Evolutionary conservation across 1,140 invertebrate genomes (phyloP), one percentile per base, ranked within the genome.

Genomic region (Eciton burchellii): DNA sequence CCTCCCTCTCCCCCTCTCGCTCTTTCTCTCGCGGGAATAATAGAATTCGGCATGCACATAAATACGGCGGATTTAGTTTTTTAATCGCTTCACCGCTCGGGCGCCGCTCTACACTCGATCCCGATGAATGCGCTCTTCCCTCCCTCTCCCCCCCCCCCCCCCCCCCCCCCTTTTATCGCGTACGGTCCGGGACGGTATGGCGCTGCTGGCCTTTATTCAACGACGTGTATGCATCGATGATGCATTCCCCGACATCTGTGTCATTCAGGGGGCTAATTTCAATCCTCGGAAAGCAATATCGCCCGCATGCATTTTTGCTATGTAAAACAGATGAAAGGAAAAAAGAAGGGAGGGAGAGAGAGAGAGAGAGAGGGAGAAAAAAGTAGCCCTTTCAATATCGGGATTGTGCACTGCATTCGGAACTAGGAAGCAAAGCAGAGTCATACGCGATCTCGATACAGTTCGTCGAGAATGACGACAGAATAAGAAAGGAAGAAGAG

Each of bases 231-330:
- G 62, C 74, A 79, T 79, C 74, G 63, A 79, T 70, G 74, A 79
- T 79, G 74, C 49, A 79, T 79, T 79, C 74, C 43, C 62, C 49
- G 74, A 79, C 63, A 79, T 79, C 63, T 79, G 74, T 57, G 74
- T 79, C 74, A 79, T 70, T 70, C 74, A 43, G 63, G 21, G n/a
- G 49, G 74, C 65, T 79, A 79, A 79, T 79, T 79, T 79, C 74
- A 79, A 79, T 79, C 35, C 52, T 79, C 70, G 74, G 63, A 70
- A 79, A 79, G 74, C 74, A 79, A 79, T 79, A 79, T 79, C 74
- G 74, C 54, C 35, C 47, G 47, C 49, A 45, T 77, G 62, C 73
- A 54, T n/a, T n/a, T 77, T 62, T 16, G 74, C 74, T 70, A 79
- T 79, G 74, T 79, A 79, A 70, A 79, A 41, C 63, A 79, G 74